Evolutionary conservation across 1,140 invertebrate species (phyloP), one percentile per base, ranked within the genome.

Genomic region (Drosophila cardini): DNA sequence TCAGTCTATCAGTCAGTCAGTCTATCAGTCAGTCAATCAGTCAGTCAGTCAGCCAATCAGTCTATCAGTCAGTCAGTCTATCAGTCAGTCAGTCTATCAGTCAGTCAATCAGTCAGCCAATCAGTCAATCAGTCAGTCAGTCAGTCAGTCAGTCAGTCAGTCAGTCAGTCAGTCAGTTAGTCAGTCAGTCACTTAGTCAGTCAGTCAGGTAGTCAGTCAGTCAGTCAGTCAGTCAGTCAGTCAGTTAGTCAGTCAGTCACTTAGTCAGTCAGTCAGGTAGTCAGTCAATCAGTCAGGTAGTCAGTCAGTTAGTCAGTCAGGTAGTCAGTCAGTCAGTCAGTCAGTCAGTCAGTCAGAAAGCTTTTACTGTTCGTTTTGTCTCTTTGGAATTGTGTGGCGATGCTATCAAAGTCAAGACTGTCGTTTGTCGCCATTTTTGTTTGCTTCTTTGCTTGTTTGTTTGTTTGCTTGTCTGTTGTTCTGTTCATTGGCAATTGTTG

Each of bases 301-400:
- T 34, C 46, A 52, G 11, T 26, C 18, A 38, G 18, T n/a, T n/a
- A 26, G 21, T 26, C 21, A 26, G 21, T 26, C 21, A 1, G 21
- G n/a, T n/a, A n/a, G n/a, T n/a, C n/a, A 26, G 21, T 26, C 21
- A 26, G 21, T 26, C 21, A 1, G 21, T 26, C 21, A 26, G 21
- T 26, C 21, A 26, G 21, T 26, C 38, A n/a, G 45, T 34, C 46
- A 52, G 11, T 26, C 18, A 38, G 18, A 40, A 26, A 56, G 18
- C 36, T 21, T 38, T 55, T 36, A 36, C 52, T 15, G n/a, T 18
- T 56, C 11, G 7, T 15, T 55, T 55, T 55, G 26, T 40, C 30
- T 62, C 69, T 58, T 74, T 70, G 63, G 61, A 72, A 76, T 76
- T 76, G 73, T 76, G 55, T 65, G 67, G 69, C 56, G 56, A 65